Evolutionary conservation across 2,113 vertebrate genomes (phyloP).

Genomic region (Zonotrichia leucophrys): DNA sequence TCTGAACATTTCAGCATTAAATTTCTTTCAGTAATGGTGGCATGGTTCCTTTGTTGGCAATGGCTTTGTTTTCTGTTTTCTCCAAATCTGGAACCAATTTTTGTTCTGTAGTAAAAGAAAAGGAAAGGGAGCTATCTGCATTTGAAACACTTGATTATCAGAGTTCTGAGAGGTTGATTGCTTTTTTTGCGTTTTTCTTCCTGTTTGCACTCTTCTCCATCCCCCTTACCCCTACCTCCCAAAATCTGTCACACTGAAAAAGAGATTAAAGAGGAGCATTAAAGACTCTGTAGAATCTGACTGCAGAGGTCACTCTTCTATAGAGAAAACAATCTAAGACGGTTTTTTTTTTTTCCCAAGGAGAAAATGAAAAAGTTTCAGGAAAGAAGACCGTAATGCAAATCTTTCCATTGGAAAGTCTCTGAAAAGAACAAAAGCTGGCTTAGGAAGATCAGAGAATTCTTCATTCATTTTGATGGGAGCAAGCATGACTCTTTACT

Average conservation of each 20-base stretch:
- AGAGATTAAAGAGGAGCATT: not conserved
- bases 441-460: conserved; percentile 28
- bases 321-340: not conserved
- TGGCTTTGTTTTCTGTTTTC: not conserved
- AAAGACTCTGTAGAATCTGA: not conserved
- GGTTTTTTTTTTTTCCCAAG: not conserved
- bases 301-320: conserved; percentile 39
- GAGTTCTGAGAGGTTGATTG: not conserved
- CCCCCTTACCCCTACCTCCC: not conserved
- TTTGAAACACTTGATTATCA: not conserved
- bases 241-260: not conserved
- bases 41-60: not conserved
- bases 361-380: conserved; percentile 2
- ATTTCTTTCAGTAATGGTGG: not conserved
- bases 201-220: not conserved
- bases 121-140: not conserved
- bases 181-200: not conserved
- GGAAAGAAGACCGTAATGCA: not conserved
- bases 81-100: not conserved
- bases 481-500: not conserved
- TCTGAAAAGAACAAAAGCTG: conserved; percentile 37
- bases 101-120: not conserved
- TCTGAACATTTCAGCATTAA: not conserved
- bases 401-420: conserved; percentile 18
- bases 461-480: not conserved